Evolutionary conservation across 23 tunicate species (phyloP).

Genomic region (Halocynthia aurantium): DNA sequence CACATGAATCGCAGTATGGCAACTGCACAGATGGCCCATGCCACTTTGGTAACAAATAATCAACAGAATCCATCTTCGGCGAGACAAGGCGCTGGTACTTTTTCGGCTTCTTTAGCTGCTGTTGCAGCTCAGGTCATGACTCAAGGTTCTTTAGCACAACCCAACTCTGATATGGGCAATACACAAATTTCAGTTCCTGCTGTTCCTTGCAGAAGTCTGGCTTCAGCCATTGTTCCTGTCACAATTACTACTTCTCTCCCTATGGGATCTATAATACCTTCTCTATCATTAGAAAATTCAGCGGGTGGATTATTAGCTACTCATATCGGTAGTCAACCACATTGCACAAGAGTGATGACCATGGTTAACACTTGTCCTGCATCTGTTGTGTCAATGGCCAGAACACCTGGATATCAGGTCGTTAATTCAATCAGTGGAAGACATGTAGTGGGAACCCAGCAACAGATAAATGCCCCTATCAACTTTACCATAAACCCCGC

Average conservation of each 20-base stretch:
- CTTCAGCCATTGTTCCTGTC: conserved; percentile 19
- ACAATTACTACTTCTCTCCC: conserved; percentile 23
- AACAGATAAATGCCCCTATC: conserved; percentile 11
- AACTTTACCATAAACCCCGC: conserved; percentile 20
- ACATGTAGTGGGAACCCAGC: conserved; percentile 9
- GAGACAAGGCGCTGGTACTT: not conserved
- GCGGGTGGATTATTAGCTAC: conserved; percentile 32
- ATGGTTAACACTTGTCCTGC: conserved; percentile 37
- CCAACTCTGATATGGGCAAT: conserved; percentile 9
- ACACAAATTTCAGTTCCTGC: conserved; percentile 29
- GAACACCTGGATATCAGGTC: not conserved
- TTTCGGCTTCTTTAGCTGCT: conserved; percentile 19
- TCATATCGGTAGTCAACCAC: conserved; percentile 47
- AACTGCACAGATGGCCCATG: conserved; percentile 28
- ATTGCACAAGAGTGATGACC: conserved; percentile 84
- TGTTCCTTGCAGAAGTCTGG: conserved; percentile 19
- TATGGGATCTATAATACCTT: conserved; percentile 10
- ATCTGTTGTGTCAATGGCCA: conserved; percentile 6
- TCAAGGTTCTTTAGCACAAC: conserved; percentile 6
- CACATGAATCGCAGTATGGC: conserved; percentile 16
- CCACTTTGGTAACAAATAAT: conserved; percentile 11
- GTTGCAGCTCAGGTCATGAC: conserved; percentile 27
- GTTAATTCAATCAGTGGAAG: conserved; percentile 15
- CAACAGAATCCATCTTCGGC: conserved; percentile 17
- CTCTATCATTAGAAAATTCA: conserved; percentile 16